A percentile compares a stretch with the other conserved stretches of the same genome.
These are phyloP conservation scores for Athrips mouffetella DNA, from an alignment of 2,888 invertebrate genomes.

Conservation along the genomic window DNA sequence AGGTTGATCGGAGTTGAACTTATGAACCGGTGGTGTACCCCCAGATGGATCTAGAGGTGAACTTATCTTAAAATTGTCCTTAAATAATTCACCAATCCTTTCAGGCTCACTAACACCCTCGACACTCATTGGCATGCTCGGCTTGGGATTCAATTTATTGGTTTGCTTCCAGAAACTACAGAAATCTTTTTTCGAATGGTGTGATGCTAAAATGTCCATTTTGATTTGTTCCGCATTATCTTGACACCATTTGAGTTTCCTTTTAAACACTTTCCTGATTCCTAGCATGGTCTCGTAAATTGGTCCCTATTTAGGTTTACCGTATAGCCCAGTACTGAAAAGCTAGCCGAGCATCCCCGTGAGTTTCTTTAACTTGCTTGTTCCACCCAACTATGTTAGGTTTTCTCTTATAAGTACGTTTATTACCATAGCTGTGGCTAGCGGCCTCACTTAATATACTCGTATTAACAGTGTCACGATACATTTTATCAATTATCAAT, in stretches of 20 bases:
- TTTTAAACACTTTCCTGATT: background rate
- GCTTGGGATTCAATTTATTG: background rate
- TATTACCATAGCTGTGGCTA: background rate
- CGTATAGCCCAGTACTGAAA: slow-evolving; percentile 6
- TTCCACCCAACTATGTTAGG: background rate
- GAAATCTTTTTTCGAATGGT: background rate
- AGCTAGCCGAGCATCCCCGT: slow-evolving; percentile 2
- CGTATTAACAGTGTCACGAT: background rate
- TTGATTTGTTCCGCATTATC: too few species aligned
- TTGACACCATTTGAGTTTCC: background rate
- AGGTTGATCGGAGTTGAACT: too few species aligned
- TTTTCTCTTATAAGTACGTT: background rate
- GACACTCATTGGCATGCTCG: background rate
- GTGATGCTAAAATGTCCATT: too few species aligned
- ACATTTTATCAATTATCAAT: background rate
- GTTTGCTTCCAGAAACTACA: slow-evolving; percentile 1
- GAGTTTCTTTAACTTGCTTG: slow-evolving; percentile 4
- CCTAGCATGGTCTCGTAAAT: background rate
- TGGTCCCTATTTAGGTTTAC: background rate
- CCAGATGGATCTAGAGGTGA: background rate
- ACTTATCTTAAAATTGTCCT: background rate
- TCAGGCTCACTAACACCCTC: slow-evolving; percentile 1
- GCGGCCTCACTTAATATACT: background rate
- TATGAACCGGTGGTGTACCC: too few species aligned
- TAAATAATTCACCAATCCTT: background rate